Conservation (phyloP, 1,140 invertebrate species). For the Pachyrhynchus sulphureomaculatus region DNA sequence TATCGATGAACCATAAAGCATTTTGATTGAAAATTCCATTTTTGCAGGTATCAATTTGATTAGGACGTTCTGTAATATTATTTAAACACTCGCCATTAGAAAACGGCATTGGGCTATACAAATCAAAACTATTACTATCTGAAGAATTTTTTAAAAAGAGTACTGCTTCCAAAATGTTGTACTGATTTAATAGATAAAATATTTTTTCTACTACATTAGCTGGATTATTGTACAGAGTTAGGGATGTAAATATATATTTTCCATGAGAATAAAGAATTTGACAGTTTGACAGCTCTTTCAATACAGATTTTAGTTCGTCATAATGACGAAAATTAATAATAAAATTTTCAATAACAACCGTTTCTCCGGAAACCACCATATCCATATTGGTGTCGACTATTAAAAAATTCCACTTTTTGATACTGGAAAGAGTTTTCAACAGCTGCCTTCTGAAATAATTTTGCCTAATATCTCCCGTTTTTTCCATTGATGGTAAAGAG, state of each 20-base stretch:
- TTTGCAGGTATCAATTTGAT: constrained; percentile 15
- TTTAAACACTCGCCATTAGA: constrained; percentile 28
- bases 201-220: constrained; percentile 16
- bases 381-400: no score
- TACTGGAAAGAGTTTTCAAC: no score
- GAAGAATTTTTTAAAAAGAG: constrained; percentile 17
- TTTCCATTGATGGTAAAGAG: no score
- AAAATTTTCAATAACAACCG: constrained; percentile 10
- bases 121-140: constrained; percentile 22
- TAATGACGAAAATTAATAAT: constrained; percentile 28
- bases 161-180: constrained; percentile 28
- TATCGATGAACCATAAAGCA: constrained; percentile 21
- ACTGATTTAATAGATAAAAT: constrained; percentile 20
- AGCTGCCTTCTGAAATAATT: no score
- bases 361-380: no score
- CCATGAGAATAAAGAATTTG: constrained; percentile 38
- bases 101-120: constrained; percentile 40
- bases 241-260: constrained; percentile 34
- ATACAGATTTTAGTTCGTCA: constrained; percentile 11
- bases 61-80: constrained; percentile 15
- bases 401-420: no score
- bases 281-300: neutral
- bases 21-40: constrained; percentile 5
- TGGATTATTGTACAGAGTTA: constrained; percentile 12
- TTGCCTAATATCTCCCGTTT: no score